A percentile compares a stretch with the other conserved stretches of the same genome.
These are phyloP conservation scores for Neodon shergylaensis DNA, from an alignment of 2,113 vertebrate genomes.

Conservation along the genomic window DNA sequence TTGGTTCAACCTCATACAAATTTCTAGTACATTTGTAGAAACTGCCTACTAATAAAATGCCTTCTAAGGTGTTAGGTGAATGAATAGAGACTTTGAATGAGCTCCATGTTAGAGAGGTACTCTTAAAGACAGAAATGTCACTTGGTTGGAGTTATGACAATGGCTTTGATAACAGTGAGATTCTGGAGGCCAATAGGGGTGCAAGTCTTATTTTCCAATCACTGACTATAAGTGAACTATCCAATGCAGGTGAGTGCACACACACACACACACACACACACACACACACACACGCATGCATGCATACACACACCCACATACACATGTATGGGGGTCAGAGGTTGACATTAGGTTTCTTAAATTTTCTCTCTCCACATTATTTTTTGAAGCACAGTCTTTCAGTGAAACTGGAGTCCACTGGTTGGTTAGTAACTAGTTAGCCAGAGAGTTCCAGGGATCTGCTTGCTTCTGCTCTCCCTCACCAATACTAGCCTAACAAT, in stretches of 20 bases:
- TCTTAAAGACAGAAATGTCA: not conserved
- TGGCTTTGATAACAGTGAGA: not conserved
- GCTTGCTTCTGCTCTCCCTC: no score
- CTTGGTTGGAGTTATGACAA: not conserved
- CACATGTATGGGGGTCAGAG: not conserved
- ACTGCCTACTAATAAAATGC: not conserved
- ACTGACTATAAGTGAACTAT: not conserved
- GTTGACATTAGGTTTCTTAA: not conserved
- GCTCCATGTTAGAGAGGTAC: not conserved
- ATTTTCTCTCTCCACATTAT: not conserved
- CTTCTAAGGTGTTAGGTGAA: not conserved
- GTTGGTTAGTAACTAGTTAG: not conserved
- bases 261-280: not conserved
- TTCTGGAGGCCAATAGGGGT: not conserved
- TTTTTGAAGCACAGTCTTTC: not conserved
- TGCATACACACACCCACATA: not conserved
- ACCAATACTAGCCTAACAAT: no score
- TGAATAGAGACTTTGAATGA: not conserved
- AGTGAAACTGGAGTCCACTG: not conserved
- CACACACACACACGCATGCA: not conserved
- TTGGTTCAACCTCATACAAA: not conserved
- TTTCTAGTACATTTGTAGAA: not conserved
- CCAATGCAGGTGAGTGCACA: not conserved
- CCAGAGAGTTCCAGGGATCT: not conserved
- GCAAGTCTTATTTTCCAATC: not conserved